Percentiles rank a stretch among this genome's conserved stretches.
Evolutionary conservation across 2,888 invertebrate species (phyloP).

Genomic region (Branchellion lobata): DNA sequence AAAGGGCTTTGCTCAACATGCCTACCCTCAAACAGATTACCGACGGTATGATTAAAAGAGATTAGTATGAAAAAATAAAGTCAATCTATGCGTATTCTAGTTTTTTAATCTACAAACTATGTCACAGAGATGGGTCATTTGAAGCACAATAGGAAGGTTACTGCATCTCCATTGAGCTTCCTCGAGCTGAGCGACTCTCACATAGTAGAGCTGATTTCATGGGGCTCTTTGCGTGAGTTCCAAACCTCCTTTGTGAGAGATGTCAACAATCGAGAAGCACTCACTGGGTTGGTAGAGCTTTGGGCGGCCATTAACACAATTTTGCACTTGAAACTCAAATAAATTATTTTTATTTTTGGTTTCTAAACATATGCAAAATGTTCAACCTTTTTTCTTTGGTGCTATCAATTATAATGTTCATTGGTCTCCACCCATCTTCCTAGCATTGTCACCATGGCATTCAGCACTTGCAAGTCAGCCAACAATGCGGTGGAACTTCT

Average conservation of each 20-base stretch:
- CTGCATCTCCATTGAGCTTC: constrained; percentile 16
- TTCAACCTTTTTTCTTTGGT: too few species aligned
- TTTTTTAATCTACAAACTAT: too few species aligned
- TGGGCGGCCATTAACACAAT: too few species aligned
- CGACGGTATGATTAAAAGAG: constrained; percentile 42
- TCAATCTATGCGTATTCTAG: too few species aligned
- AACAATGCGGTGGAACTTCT: constrained; percentile 20
- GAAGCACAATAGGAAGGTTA: constrained; percentile 37
- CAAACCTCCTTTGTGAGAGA: constrained; percentile 27
- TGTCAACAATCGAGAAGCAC: neutral
- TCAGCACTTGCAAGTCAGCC: constrained; percentile 43
- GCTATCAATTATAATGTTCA: too few species aligned
- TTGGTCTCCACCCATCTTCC: too few species aligned
- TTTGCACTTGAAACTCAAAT: too few species aligned
- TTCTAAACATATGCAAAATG: constrained; percentile 15
- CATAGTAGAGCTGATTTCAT: constrained; percentile 28
- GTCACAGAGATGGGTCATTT: constrained; percentile 40
- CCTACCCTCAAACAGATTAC: constrained; percentile 36
- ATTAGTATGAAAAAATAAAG: too few species aligned
- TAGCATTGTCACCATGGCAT: constrained; percentile 38
- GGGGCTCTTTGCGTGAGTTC: constrained; percentile 26
- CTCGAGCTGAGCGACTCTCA: constrained; percentile 30
- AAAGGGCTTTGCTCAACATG: constrained; percentile 40
- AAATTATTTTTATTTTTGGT: too few species aligned
- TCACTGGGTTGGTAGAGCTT: constrained; percentile 30